Percentiles rank a stretch among this genome's conserved stretches.
phyloP scores from a whole-genome alignment of 2,888 invertebrate genomes.

The Standfussiana lucernea region DNA sequence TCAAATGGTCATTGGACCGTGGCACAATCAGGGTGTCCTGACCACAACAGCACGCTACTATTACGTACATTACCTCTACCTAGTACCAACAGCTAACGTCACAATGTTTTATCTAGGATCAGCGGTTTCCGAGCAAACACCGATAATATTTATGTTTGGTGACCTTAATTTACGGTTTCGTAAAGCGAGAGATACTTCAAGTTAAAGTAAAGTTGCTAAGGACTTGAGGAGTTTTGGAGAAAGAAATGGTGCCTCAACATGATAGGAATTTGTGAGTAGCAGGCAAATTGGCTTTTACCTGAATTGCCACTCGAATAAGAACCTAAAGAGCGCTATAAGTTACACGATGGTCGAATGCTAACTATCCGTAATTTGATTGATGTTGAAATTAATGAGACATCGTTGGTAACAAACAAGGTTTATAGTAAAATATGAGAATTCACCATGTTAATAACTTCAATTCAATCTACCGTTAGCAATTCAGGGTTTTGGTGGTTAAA shows the following conservation, averaged over 20 bases:
- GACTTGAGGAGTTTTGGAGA: constrained; percentile 1
- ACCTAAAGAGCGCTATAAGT: neutral
- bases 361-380: constrained; percentile 2
- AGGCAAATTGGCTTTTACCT: neutral
- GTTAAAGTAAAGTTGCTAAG: constrained; percentile 15
- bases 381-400: neutral
- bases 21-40: constrained; percentile 23
- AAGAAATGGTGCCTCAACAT: constrained; percentile 6
- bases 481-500: neutral
- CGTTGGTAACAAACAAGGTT: neutral
- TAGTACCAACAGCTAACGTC: constrained; percentile 32
- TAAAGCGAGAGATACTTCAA: constrained; percentile 31
- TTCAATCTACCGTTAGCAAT: neutral
- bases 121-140: constrained; percentile 53
- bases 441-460: neutral
- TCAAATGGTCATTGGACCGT: constrained; percentile 30
- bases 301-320: neutral
- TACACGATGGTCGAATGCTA: neutral
- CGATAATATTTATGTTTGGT: constrained; percentile 56
- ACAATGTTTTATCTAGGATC: constrained; percentile 58
- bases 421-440: too few species aligned
- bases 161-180: constrained; percentile 60
- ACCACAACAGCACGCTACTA: constrained; percentile 42
- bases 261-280: neutral
- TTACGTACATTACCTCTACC: constrained; percentile 30